Conservation (phyloP, 2,113 vertebrate species). For the Sardina pilchardus region DNA sequence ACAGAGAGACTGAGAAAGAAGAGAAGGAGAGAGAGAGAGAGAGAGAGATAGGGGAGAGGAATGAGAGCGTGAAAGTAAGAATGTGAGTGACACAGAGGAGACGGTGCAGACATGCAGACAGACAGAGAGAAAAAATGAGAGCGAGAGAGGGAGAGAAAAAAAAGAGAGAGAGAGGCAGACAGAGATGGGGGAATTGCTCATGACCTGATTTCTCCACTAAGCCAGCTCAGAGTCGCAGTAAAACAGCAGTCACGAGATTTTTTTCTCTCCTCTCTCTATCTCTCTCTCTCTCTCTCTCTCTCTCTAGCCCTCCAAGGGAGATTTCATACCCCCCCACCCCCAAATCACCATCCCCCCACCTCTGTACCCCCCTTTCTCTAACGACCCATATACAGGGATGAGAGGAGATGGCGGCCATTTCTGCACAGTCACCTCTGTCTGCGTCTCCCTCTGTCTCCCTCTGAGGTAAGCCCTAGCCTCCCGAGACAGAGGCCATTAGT, state of each 20-base stretch:
- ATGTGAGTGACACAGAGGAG: background rate
- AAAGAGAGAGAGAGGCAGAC: slow-evolving; percentile 21
- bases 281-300: background rate
- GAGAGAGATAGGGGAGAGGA: background rate
- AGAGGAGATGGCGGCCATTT: slow-evolving; percentile 7
- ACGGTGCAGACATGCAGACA: background rate
- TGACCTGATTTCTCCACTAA: slow-evolving; percentile 68
- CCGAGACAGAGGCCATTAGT: background rate
- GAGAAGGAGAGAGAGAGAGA: background rate
- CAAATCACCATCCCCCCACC: background rate
- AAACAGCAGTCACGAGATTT: background rate
- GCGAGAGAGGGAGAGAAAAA: slow-evolving; percentile 27
- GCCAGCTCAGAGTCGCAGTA: slow-evolving; percentile 45
- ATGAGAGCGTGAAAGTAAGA: background rate
- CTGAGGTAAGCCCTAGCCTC: background rate
- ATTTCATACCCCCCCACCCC: background rate
- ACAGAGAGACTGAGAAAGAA: background rate
- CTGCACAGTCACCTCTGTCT: background rate
- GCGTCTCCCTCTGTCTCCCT: background rate
- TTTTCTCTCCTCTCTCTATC: background rate
- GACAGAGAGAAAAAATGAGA: background rate
- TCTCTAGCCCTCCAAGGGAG: background rate
- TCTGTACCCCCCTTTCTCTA: background rate
- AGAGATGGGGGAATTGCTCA: slow-evolving; percentile 33
- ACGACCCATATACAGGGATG: background rate